Percentiles rank a stretch among this genome's conserved stretches.
Conservation (phyloP, 1,140 invertebrate species). For the Colletes gigas region DNA sequence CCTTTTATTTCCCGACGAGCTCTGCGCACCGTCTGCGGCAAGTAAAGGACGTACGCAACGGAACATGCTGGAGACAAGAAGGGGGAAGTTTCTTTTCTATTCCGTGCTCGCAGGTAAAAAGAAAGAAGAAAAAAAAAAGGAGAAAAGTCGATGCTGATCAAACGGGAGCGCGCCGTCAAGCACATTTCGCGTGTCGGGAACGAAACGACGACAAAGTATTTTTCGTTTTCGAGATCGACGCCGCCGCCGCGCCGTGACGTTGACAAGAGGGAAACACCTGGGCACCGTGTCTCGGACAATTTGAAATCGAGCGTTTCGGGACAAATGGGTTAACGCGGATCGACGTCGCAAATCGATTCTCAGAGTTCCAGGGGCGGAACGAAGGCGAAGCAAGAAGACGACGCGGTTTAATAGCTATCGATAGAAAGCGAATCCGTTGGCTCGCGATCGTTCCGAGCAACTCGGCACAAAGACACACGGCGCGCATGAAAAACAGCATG, state of each 20-base stretch:
- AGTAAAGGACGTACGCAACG: conserved; percentile 1
- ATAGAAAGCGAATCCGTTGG: not conserved
- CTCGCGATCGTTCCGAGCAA: not conserved
- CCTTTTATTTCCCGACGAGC: conserved; percentile 29
- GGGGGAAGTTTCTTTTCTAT: conserved; percentile 21
- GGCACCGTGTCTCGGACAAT: conserved; percentile 3
- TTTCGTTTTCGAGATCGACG: conserved; percentile 43
- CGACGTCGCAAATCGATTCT: no score
- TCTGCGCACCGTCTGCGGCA: not conserved
- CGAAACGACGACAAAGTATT: conserved; percentile 28
- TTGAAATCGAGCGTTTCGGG: not conserved
- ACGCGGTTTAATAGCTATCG: no score
- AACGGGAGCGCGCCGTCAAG: conserved; percentile 41
- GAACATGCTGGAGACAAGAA: not conserved
- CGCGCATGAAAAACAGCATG: conserved; percentile 32
- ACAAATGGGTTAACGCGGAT: not conserved
- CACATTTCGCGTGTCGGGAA: conserved; percentile 27
- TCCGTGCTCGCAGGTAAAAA: conserved; percentile 8
- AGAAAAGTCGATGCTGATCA: conserved; percentile 49
- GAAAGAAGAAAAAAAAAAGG: conserved; percentile 30
- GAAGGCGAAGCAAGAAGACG: no score
- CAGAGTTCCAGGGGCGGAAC: no score
- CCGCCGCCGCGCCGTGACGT: conserved; percentile 2
- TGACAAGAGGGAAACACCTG: conserved; percentile 41
- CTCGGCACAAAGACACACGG: not conserved